Percentiles rank a stretch among this genome's conserved stretches.
Conservation (phyloP, 2,113 vertebrate species). For the Panthera uncia region DNA sequence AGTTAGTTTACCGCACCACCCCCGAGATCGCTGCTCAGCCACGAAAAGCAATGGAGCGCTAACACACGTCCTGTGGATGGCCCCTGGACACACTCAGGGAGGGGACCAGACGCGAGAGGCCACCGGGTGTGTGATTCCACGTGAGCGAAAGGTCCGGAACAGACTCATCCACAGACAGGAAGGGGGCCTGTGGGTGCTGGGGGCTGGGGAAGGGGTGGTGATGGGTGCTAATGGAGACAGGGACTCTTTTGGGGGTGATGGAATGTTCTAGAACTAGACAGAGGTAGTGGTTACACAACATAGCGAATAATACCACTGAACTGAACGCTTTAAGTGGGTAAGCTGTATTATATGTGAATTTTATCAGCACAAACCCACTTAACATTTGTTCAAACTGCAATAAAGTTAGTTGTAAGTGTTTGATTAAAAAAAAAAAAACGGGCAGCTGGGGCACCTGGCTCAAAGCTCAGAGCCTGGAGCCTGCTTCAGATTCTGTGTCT, state of each 20-base stretch:
- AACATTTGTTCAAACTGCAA: background rate
- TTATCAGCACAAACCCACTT: background rate
- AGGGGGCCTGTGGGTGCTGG: background rate
- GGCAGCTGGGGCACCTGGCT: too few species aligned
- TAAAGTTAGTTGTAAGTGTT: background rate
- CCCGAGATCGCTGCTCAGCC: background rate
- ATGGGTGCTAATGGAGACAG: background rate
- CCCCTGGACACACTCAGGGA: background rate
- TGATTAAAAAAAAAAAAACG: background rate
- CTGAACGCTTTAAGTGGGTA: background rate
- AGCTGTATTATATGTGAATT: background rate
- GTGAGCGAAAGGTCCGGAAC: background rate
- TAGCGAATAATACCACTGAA: background rate
- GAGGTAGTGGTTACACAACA: background rate
- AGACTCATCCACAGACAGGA: background rate
- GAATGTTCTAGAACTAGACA: background rate
- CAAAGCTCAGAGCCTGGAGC: too few species aligned
- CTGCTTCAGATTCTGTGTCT: too few species aligned
- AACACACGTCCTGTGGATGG: rapidly evolving
- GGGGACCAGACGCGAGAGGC: background rate
- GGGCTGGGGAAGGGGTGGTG: too few species aligned
- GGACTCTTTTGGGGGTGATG: background rate
- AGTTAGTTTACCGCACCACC: too few species aligned
- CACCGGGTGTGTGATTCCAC: background rate
- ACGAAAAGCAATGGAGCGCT: too few species aligned